Evolutionary conservation across 2,113 vertebrate genomes (phyloP), one percentile per base, ranked within the genome.

Genomic region (Rhodinocichla rosea): DNA sequence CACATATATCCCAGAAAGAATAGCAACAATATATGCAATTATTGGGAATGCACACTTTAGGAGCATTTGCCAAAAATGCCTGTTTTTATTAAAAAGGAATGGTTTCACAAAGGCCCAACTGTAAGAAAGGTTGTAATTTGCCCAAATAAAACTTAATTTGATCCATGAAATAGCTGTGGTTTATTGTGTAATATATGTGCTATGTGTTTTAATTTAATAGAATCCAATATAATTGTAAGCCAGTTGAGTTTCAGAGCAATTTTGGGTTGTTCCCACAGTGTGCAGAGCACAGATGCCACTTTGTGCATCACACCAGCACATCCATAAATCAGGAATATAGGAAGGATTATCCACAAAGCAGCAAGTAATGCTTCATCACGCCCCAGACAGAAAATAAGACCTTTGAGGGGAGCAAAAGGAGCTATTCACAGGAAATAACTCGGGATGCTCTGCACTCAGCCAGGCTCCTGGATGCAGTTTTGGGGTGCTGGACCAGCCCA

Each of bases 111-210:
- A 98, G 98, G 98, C 96, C 98, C 97, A 97, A 98, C 98, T 98
- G 98, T 98, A 97, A 97, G 98, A 98, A 98, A 98, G 97, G 98
- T 98, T 98, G 98, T 98, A 98, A 98, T 98, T 98, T 98, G 97
- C 98, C 98, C 98, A 98, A 98, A 98, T 98, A 97, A 98, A 97
- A 98, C 98, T 98, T 99, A 99, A 99, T 99, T 99, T 98, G 98
- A 98, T 98, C 98, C 98, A 98, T 98, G 98, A 98, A 98, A 98
- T 98, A 98, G 97, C 98, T 98, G 98, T 96, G 98, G 98, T 98
- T 98, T 98, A 98, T 98, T 98, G 98, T 98, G 98, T 98, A 99
- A 99, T 98, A 96, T 96, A 98, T 97, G 97, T 97, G 97, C 98
- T 98, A 97, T 97, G 98, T 97, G 96, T 98, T 98, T 98, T 98